Evolutionary conservation across 2,888 invertebrate genomes (phyloP), one percentile per base, ranked within the genome.

Genomic region (Masnerella sp.): DNA sequence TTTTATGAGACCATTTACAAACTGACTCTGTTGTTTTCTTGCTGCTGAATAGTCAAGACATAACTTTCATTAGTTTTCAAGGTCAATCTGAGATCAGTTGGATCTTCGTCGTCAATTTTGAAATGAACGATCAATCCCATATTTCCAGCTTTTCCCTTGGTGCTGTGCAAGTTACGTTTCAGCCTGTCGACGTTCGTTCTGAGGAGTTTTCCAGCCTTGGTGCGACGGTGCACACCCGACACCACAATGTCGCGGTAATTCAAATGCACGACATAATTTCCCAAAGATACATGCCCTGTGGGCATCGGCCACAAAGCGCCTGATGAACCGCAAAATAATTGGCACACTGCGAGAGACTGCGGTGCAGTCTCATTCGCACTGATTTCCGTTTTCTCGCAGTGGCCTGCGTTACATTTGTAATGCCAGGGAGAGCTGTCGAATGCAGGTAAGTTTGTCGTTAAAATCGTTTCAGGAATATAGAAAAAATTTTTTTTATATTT

Each of bases 221-320:
- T 86, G 77, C 56, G 86, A 78, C 5, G 86, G 79, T 62, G 80
- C 80, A 56, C 79, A 14, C 90, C 86, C 0, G 54, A 45, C 2
- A 92, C 79, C 0, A 89, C 87, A 11, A 93, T 90, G 38, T 88
- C 89, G 61, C 91, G 88, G 0, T 88, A 81, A 80, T 91, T 88
- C 12, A 91, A 61, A 36, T 88, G 81, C 78, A 90, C 89, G 25
- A 91, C 83, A 75, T 87, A 88, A 59, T 89, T 90, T 0, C 91
- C 91, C 0, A 92, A 80, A 2, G 90, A 88, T 2, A 90, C 80
- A 12, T 89, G 87, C 0, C 91, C 92, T 0, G 91, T 92, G 0
- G 93, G 92, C 78, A 87, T 89, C 0, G 92, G 93, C 93, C 92
- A 93, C 1, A 93, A 80, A 0, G 89, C 87, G 83, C 91, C 91